Conservation (phyloP, 2,888 invertebrate genomes). For the Lamellibrachia satsuma region DNA sequence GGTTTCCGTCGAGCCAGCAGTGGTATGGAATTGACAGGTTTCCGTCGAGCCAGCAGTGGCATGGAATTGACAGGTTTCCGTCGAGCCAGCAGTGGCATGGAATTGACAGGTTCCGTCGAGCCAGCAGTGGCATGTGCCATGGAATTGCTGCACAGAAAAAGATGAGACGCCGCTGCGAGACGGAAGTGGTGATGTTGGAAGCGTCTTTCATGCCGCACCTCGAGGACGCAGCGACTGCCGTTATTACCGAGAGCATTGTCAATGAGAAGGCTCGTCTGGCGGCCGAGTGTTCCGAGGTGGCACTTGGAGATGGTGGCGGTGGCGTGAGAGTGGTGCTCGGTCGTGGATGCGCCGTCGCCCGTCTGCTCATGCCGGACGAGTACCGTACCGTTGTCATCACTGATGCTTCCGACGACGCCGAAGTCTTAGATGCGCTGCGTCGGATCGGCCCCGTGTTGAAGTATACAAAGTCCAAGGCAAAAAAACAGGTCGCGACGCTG, state of each 20-base stretch:
- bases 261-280: neutral
- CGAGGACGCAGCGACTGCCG: neutral
- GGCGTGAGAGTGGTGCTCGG: conserved; percentile 20
- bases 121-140: neutral
- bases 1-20: too few species aligned
- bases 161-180: neutral
- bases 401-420: neutral
- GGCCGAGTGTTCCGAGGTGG: neutral
- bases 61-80: too few species aligned
- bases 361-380: conserved; percentile 24
- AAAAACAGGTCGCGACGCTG: neutral
- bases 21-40: too few species aligned
- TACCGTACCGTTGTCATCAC: conserved; percentile 9
- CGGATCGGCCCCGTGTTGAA: neutral
- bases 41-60: too few species aligned
- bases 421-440: neutral
- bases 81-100: too few species aligned
- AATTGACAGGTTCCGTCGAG: too few species aligned
- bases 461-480: neutral
- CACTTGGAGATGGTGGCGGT: neutral
- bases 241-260: neutral
- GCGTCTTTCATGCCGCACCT: neutral
- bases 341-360: neutral
- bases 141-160: neutral
- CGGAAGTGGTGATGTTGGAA: neutral